These are phyloP conservation scores for Gymnoscopelus microlampas DNA, from an alignment of 2,797 vertebrate genomes.

Conservation along the genomic window DNA sequence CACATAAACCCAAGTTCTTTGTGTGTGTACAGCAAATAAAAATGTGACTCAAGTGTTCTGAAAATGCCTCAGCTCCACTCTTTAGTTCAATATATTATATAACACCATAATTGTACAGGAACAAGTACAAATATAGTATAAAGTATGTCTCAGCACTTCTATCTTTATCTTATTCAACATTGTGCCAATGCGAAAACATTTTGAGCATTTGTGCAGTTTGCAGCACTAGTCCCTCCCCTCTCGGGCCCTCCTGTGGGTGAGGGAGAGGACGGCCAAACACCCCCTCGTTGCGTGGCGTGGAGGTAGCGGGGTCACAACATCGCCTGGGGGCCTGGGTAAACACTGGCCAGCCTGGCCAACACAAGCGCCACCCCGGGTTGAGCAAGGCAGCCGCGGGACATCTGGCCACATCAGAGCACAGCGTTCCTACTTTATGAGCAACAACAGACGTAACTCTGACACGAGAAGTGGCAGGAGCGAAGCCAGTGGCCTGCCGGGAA, in stretches of 20 bases:
- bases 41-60: no score
- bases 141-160: neutral
- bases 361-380: conserved; percentile 62
- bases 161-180: no score
- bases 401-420: conserved; percentile 70
- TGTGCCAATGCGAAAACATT: no score
- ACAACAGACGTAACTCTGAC: conserved; percentile 67
- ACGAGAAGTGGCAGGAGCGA: conserved; percentile 54
- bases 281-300: conserved; percentile 33
- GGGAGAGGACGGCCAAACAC: conserved; percentile 40
- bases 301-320: conserved; percentile 42
- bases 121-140: no score
- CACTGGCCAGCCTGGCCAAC: conserved; percentile 62
- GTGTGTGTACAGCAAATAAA: no score
- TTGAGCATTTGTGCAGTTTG: no score
- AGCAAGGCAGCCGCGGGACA: conserved; percentile 64
- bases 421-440: conserved; percentile 71
- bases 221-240: conserved; percentile 19
- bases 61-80: no score
- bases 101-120: no score
- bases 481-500: conserved; percentile 48
- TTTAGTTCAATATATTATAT: no score
- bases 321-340: conserved; percentile 63
- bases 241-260: conserved; percentile 40
- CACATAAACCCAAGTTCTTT: no score